Percentiles rank a stretch among this genome's conserved stretches.
Conservation (phyloP, 2,797 vertebrate genomes). For the Podarcis siculus region DNA sequence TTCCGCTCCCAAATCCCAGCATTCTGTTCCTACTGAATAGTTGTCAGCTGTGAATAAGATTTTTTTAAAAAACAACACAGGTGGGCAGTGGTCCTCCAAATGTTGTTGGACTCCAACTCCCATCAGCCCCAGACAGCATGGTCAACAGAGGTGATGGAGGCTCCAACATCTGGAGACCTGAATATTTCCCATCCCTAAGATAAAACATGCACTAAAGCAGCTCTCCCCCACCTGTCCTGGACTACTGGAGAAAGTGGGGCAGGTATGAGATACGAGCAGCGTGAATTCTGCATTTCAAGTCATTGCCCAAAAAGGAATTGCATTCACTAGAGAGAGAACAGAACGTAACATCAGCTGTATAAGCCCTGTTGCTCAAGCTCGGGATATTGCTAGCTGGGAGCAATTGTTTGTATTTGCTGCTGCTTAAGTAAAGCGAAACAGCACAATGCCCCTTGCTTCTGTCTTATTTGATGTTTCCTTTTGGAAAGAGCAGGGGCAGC, state of each 20-base stretch:
- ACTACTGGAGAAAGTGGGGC: background rate
- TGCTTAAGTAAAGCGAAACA: background rate
- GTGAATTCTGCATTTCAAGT: background rate
- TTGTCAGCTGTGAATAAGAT: background rate
- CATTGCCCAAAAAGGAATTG: background rate
- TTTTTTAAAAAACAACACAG: background rate
- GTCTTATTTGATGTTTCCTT: background rate
- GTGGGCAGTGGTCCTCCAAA: no score
- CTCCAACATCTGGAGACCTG: background rate
- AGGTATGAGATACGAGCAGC: background rate
- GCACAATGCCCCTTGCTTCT: background rate
- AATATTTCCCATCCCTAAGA: background rate
- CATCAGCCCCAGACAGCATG: background rate
- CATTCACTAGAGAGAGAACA: background rate
- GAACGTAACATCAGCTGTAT: background rate
- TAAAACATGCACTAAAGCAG: background rate
- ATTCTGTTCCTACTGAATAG: background rate
- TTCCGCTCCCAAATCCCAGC: background rate
- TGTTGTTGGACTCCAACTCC: background rate
- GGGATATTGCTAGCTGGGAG: background rate
- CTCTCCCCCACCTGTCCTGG: background rate
- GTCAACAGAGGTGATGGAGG: background rate
- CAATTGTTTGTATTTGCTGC: background rate
- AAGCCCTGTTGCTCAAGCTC: background rate
- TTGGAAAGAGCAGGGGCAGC: background rate